phyloP scores from a whole-genome alignment of 2,797 vertebrate genomes.

The Arnoldichthys spilopterus region DNA sequence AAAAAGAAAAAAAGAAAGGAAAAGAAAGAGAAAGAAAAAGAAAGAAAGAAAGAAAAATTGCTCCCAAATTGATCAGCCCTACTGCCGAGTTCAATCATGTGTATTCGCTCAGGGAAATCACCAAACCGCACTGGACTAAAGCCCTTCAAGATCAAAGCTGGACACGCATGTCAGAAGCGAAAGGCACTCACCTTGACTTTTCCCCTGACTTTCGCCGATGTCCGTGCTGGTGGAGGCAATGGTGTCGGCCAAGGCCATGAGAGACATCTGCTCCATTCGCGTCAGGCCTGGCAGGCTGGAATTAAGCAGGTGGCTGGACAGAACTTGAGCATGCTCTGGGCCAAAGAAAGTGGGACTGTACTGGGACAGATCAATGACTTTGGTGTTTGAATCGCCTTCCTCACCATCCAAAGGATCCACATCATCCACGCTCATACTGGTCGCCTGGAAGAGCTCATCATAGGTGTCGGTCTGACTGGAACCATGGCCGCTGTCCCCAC shows the following conservation, averaged over 20 bases:
- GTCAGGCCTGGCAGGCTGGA: slow-evolving; percentile 95
- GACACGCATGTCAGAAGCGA: neutral
- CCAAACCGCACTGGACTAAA: neutral
- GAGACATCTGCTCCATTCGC: slow-evolving; percentile 96
- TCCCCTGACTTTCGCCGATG: slow-evolving; percentile 89
- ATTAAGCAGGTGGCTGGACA: slow-evolving; percentile 93
- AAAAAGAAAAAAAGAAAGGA: no score
- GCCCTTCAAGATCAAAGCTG: neutral
- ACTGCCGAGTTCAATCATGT: neutral
- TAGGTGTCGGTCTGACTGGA: slow-evolving; percentile 82
- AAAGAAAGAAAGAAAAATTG: no score
- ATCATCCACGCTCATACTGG: slow-evolving; percentile 62
- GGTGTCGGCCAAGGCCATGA: slow-evolving; percentile 97
- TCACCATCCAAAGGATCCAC: slow-evolving; percentile 78
- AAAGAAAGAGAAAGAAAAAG: no score
- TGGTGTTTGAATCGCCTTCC: slow-evolving; percentile 79
- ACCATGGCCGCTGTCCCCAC: slow-evolving; percentile 79
- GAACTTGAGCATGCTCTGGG: slow-evolving; percentile 92
- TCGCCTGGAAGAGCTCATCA: slow-evolving; percentile 90
- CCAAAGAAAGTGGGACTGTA: slow-evolving; percentile 94
- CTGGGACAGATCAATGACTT: slow-evolving; percentile 93
- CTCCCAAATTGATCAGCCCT: no score
- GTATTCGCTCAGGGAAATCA: neutral
- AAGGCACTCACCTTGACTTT: slow-evolving; percentile 80
- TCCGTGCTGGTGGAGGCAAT: slow-evolving; percentile 96